Conservation (phyloP, 2,888 invertebrate genomes). For the Pollenia angustigena region DNA sequence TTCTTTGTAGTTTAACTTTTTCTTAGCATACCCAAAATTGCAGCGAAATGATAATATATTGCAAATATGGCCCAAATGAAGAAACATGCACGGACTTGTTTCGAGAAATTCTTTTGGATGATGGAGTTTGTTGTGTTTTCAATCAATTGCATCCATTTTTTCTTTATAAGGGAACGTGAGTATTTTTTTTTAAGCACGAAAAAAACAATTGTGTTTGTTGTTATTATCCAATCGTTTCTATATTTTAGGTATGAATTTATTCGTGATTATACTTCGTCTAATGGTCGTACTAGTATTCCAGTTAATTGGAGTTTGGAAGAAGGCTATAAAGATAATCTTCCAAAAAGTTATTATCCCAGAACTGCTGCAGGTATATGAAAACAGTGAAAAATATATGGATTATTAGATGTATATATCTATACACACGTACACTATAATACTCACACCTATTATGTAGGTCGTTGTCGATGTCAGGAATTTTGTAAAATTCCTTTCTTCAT, state of each 20-base stretch:
- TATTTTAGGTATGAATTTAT: slow-evolving; percentile 45
- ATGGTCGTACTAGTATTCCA: slow-evolving; percentile 51
- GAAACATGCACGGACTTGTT: slow-evolving; percentile 87
- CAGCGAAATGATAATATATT: slow-evolving; percentile 87
- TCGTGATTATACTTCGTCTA: slow-evolving; percentile 51
- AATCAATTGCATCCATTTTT: slow-evolving; percentile 87
- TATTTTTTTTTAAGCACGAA: not conserved
- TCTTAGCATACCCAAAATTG: slow-evolving; percentile 86
- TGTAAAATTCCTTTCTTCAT: no score
- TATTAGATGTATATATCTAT: no score
- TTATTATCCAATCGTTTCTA: not conserved
- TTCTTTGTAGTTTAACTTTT: not conserved
- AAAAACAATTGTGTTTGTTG: not conserved
- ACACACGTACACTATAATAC: no score
- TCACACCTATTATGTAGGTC: no score
- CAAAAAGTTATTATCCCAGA: slow-evolving; percentile 60
- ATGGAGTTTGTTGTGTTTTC: slow-evolving; percentile 92
- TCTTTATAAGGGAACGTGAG: slow-evolving; percentile 55
- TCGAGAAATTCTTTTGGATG: slow-evolving; percentile 90
- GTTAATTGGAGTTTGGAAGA: slow-evolving; percentile 63
- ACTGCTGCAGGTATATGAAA: slow-evolving; percentile 51
- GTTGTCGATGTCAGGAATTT: no score
- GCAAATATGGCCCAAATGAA: slow-evolving; percentile 87
- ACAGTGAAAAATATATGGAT: no score
- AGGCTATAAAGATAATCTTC: slow-evolving; percentile 50